Evolutionary conservation across 2,113 vertebrate genomes (phyloP).

Genomic region (Pseudopipra pipra): DNA sequence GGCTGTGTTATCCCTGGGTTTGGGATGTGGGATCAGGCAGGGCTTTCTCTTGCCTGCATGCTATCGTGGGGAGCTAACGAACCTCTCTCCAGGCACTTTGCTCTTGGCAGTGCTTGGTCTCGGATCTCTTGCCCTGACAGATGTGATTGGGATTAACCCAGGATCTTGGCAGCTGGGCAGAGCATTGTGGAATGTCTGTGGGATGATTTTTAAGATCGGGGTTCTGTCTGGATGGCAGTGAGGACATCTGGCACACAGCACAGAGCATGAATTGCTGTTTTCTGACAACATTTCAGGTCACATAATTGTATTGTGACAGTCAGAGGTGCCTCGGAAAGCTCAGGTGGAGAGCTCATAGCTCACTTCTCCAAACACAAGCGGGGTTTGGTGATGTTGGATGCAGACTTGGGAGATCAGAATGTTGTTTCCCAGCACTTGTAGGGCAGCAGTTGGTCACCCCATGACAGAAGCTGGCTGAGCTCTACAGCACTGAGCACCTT

Average conservation of each 20-base stretch:
- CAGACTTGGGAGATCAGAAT: not conserved
- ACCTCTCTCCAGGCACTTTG: not conserved
- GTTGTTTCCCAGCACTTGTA: rapidly evolving
- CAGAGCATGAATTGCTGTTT: not conserved
- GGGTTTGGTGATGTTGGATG: not conserved
- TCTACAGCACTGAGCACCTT: rapidly evolving
- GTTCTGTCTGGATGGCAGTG: not conserved
- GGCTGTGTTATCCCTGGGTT: not conserved
- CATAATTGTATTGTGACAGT: not conserved
- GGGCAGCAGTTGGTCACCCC: not conserved
- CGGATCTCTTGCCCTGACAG: not conserved
- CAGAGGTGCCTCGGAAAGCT: not conserved
- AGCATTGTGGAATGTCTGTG: not conserved
- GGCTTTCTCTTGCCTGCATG: not conserved
- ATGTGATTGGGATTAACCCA: not conserved
- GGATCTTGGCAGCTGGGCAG: not conserved
- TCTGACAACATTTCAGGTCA: not conserved
- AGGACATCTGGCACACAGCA: not conserved
- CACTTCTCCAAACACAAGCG: not conserved
- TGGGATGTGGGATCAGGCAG: not conserved
- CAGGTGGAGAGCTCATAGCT: not conserved
- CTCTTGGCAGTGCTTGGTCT: not conserved
- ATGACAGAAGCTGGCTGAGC: not conserved
- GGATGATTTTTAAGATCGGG: not conserved
- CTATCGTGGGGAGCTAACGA: not conserved